These are phyloP conservation scores for Oreotrochilus melanogaster DNA, from an alignment of 2,113 vertebrate genomes.

Conservation along the genomic window DNA sequence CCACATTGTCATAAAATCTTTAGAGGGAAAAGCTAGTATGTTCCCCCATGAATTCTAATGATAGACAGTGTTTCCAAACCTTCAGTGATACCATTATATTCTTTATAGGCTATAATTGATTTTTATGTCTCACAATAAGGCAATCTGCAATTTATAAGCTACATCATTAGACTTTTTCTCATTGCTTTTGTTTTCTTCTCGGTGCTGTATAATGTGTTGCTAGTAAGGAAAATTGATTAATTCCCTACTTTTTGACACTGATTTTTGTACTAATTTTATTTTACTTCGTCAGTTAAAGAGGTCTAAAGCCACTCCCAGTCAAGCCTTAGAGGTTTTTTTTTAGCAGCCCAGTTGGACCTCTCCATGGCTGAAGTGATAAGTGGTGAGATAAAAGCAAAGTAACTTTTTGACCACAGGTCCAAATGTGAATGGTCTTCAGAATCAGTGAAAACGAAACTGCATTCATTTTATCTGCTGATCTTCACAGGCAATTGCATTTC, in stretches of 20 bases:
- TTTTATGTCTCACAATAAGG: constrained; percentile 24
- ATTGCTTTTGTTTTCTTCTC: constrained; percentile 6
- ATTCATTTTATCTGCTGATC: background rate
- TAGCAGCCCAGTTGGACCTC: background rate
- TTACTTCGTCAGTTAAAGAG: background rate
- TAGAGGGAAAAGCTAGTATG: constrained; percentile 23
- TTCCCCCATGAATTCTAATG: constrained; percentile 34
- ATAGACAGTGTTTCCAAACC: constrained; percentile 10
- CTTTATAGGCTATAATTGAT: constrained; percentile 31
- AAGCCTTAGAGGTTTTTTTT: background rate
- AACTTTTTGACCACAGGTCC: background rate
- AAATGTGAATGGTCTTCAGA: background rate
- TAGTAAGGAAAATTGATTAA: constrained; percentile 28
- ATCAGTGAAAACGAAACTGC: background rate
- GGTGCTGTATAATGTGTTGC: background rate
- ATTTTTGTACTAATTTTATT: constrained; percentile 23
- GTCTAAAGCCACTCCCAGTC: background rate
- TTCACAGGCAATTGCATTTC: background rate
- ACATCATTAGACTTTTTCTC: constrained; percentile 29
- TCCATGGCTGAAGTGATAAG: background rate
- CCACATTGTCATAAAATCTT: constrained; percentile 2
- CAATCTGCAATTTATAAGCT: constrained; percentile 48
- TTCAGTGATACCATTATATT: constrained; percentile 4
- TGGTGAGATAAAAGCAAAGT: background rate
- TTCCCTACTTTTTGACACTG: background rate